Base-by-base conservation (phyloP, 1,140 invertebrate genomes). In the Meloidogyne hapla region DNA sequence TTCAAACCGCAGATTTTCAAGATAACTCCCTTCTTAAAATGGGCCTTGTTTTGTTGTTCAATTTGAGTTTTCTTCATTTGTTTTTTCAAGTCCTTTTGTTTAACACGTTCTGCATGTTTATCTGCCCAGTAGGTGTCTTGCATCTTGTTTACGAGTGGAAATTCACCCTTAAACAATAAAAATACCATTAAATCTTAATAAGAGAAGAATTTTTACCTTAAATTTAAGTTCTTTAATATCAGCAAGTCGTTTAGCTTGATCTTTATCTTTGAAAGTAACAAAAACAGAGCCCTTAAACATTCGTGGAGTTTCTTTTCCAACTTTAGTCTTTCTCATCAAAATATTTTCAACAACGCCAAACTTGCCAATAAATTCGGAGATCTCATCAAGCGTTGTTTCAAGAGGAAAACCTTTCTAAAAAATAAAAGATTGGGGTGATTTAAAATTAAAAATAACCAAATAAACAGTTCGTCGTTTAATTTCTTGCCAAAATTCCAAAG, bases 261-360 rank as follows among this genome's bases (percentile, higher is more conserved):
- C 91, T 18, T 91, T 91, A 80, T 91, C 90, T 69, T 94, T 93
- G 69, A 95, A 96, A 2, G 92, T 92, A 25, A 92, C 90, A 89
- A 95, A 95, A 68, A 94, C 91, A 9, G 94, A 96, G 62, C 94
- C 94, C 89, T 97, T 93, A 83, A 94, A 94, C 13, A 78, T 74
- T 56, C 79, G 67, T 26, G 76, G 78, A 21, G 68, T 71, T 15
- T 61, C 56, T 48, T 83, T 78, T 8, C 40, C 65, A 18, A 38
- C 69, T 42, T 81, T 77, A 18, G 77, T 66, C 21, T 81, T 76
- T 3, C 85, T 78, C 85, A 87, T 84, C 6, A 87, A 42, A 28
- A 96, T 89, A 85, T 92, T 92, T 65, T 94, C 92, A 48, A 92
- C 90, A 66, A 91, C 90, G 13, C 92, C 92, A 88, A 90, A 91